Evolutionary conservation across 1,140 invertebrate genomes (phyloP).

Genomic region (Papilio dardanus): DNA sequence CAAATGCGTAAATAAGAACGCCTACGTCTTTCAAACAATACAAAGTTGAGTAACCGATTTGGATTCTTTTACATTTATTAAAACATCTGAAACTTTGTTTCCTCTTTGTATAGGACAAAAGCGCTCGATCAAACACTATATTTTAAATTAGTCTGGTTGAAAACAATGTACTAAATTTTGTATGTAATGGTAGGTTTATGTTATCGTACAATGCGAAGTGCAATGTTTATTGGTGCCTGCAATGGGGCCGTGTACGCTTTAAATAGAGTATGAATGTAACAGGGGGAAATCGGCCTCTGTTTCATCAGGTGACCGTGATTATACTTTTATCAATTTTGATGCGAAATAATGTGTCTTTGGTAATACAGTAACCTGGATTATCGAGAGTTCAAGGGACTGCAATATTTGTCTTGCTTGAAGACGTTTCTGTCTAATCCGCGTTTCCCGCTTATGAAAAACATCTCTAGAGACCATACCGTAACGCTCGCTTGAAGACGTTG

Average conservation of each 20-base stretch:
- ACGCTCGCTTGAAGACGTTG: no score
- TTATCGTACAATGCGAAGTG: slow-evolving; percentile 11
- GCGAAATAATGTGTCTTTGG: background rate
- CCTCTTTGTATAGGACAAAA: no score
- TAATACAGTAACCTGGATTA: no score
- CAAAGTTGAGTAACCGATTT: background rate
- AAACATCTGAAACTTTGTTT: background rate
- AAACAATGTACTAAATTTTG: no score
- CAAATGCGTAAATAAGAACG: background rate
- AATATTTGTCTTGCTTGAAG: no score
- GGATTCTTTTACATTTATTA: background rate
- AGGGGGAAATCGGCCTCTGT: background rate
- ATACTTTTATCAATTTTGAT: background rate
- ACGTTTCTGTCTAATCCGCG: no score
- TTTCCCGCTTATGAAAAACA: no score
- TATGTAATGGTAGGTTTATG: background rate
- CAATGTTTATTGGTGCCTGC: slow-evolving; percentile 19
- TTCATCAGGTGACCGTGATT: slow-evolving; percentile 4
- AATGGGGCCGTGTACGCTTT: slow-evolving; percentile 1
- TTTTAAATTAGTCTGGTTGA: no score
- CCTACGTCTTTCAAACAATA: background rate
- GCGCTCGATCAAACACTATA: no score
- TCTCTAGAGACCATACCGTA: no score
- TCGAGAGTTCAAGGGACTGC: no score
- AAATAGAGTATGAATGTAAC: slow-evolving; percentile 14